Conservation (phyloP, 2,888 invertebrate species). For the Yponomeuta cagnagella region DNA sequence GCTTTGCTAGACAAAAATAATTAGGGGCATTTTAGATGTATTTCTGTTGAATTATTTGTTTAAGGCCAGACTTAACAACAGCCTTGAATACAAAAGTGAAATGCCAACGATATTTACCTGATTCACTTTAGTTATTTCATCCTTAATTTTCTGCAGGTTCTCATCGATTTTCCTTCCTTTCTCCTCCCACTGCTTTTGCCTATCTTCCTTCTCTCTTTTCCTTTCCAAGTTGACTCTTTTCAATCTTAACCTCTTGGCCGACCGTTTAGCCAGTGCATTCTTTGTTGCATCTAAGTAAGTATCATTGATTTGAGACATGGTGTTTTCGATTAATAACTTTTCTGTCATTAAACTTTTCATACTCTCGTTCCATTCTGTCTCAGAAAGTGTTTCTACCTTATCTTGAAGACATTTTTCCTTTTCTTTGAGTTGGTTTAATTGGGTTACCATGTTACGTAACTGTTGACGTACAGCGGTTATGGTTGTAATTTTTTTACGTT, state of each 20-base stretch:
- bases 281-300: constrained; percentile 53
- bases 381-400: constrained; percentile 57
- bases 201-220: constrained; percentile 51
- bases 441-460: constrained; percentile 31
- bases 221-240: constrained; percentile 53
- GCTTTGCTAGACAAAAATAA: too few species aligned
- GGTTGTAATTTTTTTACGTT: constrained; percentile 23
- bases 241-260: constrained; percentile 63
- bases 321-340: constrained; percentile 59
- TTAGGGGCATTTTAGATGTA: too few species aligned
- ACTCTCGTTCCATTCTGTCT: constrained; percentile 72
- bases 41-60: too few species aligned
- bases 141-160: constrained; percentile 79
- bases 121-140: constrained; percentile 77
- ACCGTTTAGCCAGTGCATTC: constrained; percentile 57
- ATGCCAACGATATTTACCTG: constrained; percentile 48
- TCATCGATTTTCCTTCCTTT: constrained; percentile 79
- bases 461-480: constrained; percentile 40
- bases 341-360: constrained; percentile 64
- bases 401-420: constrained; percentile 56
- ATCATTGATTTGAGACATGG: constrained; percentile 52
- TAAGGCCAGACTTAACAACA: too few species aligned
- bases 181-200: constrained; percentile 55
- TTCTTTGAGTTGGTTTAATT: constrained; percentile 36
- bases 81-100: too few species aligned